phyloP scores from a whole-genome alignment of 2,113 vertebrate genomes.

The Emydura subglobosa region DNA sequence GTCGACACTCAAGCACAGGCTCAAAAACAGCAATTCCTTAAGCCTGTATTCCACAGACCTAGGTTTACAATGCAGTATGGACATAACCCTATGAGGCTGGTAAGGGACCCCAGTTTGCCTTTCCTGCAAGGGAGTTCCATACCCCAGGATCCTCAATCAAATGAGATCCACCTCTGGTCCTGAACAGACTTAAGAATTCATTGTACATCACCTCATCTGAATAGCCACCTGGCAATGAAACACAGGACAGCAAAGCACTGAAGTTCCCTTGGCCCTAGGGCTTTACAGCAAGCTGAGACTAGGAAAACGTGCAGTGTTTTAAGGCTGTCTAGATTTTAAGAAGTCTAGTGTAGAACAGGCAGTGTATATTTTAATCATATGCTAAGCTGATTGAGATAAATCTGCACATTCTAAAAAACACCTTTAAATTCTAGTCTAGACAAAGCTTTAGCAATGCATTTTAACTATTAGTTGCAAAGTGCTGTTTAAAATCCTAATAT shows the following conservation, averaged over 20 bases:
- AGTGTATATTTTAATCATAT: background rate
- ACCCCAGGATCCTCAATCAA: background rate
- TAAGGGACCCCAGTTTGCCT: background rate
- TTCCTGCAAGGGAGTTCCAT: background rate
- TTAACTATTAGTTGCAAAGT: background rate
- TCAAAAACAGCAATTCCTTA: too few relatives aligned
- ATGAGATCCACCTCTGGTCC: background rate
- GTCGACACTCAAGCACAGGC: background rate
- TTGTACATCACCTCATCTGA: background rate
- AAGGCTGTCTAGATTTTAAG: background rate
- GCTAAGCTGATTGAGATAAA: background rate
- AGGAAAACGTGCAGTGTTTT: background rate
- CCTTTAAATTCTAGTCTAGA: background rate
- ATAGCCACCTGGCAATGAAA: background rate
- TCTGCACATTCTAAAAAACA: background rate
- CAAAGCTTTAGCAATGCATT: rapidly evolving
- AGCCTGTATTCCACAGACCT: too few relatives aligned
- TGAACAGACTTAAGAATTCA: background rate
- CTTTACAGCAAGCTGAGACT: background rate
- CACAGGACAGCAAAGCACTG: background rate
- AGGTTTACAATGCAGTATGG: background rate
- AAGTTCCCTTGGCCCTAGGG: background rate
- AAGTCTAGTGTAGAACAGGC: background rate
- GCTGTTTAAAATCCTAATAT: background rate
- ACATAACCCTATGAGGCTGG: background rate